Evolutionary conservation across 2,888 invertebrate species (phyloP).

Genomic region (Nemurella pictetii): DNA sequence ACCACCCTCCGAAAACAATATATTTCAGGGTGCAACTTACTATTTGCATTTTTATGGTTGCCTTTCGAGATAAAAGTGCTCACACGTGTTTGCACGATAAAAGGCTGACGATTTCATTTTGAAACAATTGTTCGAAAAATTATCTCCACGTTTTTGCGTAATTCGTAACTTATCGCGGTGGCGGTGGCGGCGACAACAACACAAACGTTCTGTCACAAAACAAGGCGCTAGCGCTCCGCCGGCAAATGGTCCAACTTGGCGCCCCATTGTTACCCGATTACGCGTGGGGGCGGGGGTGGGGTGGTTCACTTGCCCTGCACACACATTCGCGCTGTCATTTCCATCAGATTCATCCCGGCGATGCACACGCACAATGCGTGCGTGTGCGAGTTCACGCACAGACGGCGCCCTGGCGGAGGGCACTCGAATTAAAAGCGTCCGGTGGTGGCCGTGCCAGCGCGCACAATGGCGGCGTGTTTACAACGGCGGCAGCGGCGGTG

Average conservation of each 20-base stretch:
- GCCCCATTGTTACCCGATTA: not conserved
- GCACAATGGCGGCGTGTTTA: slow-evolving; percentile 6
- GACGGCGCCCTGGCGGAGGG: not conserved
- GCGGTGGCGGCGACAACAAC: not conserved
- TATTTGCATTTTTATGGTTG: not conserved
- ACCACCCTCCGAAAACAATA: not conserved
- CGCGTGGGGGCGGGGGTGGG: not conserved
- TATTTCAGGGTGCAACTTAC: not conserved
- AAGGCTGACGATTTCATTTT: not conserved
- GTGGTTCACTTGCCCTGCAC: not conserved
- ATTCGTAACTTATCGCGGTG: not conserved
- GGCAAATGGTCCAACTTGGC: not conserved
- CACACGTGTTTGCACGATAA: not conserved
- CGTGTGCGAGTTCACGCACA: not conserved
- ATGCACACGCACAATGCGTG: not conserved
- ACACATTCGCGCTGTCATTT: not conserved
- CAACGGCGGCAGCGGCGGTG: not conserved
- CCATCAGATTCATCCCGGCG: not conserved
- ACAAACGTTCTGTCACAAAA: not conserved
- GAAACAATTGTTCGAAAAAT: not conserved
- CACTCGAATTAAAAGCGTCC: too few species aligned
- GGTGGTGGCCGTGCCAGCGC: not conserved
- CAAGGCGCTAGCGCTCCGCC: not conserved
- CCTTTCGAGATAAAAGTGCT: not conserved
- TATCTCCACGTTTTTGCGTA: not conserved